Percentiles rank a stretch among this genome's conserved stretches.
These are phyloP conservation scores for Cyprinella venusta DNA, from an alignment of 2,797 vertebrate genomes.

Conservation along the genomic window DNA sequence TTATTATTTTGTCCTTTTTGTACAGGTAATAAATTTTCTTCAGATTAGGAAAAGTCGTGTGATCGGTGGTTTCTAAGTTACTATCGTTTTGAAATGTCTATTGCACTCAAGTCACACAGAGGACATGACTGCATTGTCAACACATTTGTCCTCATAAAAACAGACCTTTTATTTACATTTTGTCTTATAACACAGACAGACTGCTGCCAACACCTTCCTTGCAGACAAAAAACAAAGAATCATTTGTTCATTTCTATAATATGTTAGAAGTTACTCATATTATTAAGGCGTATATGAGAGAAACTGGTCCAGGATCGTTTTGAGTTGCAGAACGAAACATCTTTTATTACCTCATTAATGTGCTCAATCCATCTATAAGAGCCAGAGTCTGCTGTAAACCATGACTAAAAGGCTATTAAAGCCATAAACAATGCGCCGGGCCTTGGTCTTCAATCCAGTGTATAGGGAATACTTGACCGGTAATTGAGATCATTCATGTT, in stretches of 20 bases:
- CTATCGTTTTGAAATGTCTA: slow-evolving; percentile 43
- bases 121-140: slow-evolving; percentile 28
- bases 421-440: slow-evolving; percentile 46
- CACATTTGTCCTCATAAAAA: slow-evolving; percentile 47
- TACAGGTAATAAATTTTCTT: slow-evolving; percentile 53
- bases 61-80: slow-evolving; percentile 44
- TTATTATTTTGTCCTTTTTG: slow-evolving; percentile 63
- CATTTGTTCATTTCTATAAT: background rate
- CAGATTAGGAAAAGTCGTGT: slow-evolving; percentile 29
- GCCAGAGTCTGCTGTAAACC: slow-evolving; percentile 50
- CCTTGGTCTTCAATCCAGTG: background rate
- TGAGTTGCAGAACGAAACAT: slow-evolving; percentile 26
- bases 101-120: slow-evolving; percentile 34
- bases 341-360: slow-evolving; percentile 56
- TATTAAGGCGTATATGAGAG: background rate
- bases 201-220: slow-evolving; percentile 21
- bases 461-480: slow-evolving; percentile 1
- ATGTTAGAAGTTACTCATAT: background rate
- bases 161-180: slow-evolving; percentile 27
- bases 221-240: background rate
- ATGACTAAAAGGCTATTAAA: slow-evolving; percentile 55
- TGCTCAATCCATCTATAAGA: slow-evolving; percentile 37
- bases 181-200: slow-evolving; percentile 15
- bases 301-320: slow-evolving; percentile 9
- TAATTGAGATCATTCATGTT: background rate